phyloP scores from a whole-genome alignment of 1,140 invertebrate species.

The Dinoponera quadriceps region DNA sequence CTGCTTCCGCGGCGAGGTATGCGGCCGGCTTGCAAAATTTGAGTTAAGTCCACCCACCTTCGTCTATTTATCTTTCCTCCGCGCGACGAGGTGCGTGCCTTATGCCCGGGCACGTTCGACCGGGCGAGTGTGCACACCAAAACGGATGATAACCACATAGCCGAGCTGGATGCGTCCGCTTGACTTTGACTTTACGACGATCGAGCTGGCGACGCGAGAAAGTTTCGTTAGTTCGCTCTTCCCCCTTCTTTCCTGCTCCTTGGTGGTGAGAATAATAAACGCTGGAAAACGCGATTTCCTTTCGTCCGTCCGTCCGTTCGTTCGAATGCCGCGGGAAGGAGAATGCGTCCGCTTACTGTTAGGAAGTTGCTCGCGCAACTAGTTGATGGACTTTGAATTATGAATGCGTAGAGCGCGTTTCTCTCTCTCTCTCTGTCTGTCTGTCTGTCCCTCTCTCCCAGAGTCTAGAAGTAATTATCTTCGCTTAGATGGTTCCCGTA shows the following conservation, averaged over 20 bases:
- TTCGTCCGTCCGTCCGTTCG: no score
- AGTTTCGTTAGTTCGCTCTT: constrained; percentile 13
- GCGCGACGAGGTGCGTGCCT: neutral
- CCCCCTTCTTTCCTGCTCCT: no score
- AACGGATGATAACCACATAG: constrained; percentile 21
- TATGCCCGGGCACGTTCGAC: constrained; percentile 32
- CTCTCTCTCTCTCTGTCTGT: neutral
- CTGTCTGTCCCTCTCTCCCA: neutral
- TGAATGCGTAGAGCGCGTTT: neutral
- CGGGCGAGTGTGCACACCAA: constrained; percentile 11
- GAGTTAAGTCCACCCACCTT: constrained; percentile 72
- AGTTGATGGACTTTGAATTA: constrained; percentile 18
- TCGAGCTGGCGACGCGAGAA: constrained; percentile 27
- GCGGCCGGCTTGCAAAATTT: constrained; percentile 77
- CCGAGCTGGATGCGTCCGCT: neutral
- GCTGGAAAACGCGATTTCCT: constrained; percentile 11
- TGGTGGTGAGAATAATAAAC: neutral
- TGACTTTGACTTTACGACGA: constrained; percentile 17
- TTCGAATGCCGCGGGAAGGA: neutral
- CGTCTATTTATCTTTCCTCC: constrained; percentile 67
- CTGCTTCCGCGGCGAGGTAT: constrained; percentile 78
- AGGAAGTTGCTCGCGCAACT: constrained; percentile 10
- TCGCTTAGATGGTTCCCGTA: constrained; percentile 1
- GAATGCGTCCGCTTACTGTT: neutral
- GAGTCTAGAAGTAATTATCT: constrained; percentile 15